phyloP scores from a whole-genome alignment of 2,797 vertebrate genomes.

The Mus minutoides region DNA sequence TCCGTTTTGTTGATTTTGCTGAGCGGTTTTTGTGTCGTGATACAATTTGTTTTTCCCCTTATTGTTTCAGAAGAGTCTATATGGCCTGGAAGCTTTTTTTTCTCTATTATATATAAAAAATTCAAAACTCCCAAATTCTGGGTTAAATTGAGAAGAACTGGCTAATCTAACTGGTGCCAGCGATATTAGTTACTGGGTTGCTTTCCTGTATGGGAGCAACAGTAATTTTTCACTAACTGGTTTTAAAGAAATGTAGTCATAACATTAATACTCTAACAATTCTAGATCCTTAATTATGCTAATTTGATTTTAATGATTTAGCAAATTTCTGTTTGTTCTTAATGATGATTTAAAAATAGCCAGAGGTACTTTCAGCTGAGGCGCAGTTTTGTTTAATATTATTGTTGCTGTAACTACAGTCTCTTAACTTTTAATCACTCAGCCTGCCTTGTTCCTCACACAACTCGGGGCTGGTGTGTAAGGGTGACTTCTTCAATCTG shows the following conservation, averaged over 20 bases:
- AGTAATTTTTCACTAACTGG: slow-evolving; percentile 64
- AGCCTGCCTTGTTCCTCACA: neutral
- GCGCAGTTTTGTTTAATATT: slow-evolving; percentile 59
- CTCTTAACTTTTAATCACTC: slow-evolving; percentile 56
- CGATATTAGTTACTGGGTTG: slow-evolving; percentile 19
- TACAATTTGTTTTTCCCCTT: slow-evolving; percentile 36
- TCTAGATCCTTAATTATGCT: slow-evolving; percentile 71
- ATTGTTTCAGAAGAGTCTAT: slow-evolving; percentile 3
- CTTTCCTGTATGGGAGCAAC: slow-evolving; percentile 27
- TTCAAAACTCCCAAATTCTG: slow-evolving; percentile 26
- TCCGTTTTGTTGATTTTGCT: slow-evolving; percentile 24
- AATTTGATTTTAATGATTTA: slow-evolving; percentile 77
- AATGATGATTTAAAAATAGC: slow-evolving; percentile 68
- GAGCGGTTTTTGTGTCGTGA: neutral
- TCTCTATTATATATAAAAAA: slow-evolving; percentile 25
- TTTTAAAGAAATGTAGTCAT: slow-evolving; percentile 65
- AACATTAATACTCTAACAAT: slow-evolving; percentile 59
- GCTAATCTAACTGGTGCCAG: slow-evolving; percentile 13
- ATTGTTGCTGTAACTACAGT: slow-evolving; percentile 6
- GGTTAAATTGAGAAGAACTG: slow-evolving; percentile 21
- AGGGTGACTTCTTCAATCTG: slow-evolving; percentile 9
- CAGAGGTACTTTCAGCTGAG: slow-evolving; percentile 41
- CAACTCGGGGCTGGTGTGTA: neutral
- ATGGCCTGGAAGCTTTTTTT: slow-evolving; percentile 1
- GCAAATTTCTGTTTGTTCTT: slow-evolving; percentile 72